Evolutionary conservation across 2,797 vertebrate species (phyloP), one percentile per base, ranked within the genome.

Genomic region (Diceros bicornis): DNA sequence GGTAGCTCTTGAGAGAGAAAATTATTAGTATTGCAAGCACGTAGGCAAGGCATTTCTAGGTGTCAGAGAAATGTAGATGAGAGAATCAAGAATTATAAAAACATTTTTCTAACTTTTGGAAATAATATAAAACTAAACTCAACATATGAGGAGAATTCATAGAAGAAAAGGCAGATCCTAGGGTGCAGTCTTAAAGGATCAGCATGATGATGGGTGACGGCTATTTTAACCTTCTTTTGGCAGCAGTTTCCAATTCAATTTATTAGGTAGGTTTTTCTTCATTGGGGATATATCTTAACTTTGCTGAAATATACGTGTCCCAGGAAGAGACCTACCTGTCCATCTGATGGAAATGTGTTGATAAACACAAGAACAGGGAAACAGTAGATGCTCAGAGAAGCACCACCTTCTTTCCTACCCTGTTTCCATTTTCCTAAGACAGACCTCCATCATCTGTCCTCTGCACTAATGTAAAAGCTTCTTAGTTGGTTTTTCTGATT

Each of bases 71-170:
- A 90, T 69, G 41, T 25, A 79, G 16, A 83, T n/a, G n/a, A 83
- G 64, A 85, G 78, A 90, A 55, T 37, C 12, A 41, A 71, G 59
- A 91, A 47, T 66, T 20, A 87, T 29, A 29, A 88, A 84, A 94
- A 75, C 64, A n/a, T 71, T 94, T 72, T 69, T 72, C 23, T 55
- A 96, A 97, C 61, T 72, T 86, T 85, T 89, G 69, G 52, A 82
- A 90, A 69, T 85, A 89, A 47, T 64, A 11, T 32, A 82, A 86
- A 88, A 66, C 12, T 69, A 32, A 89, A 66, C 13, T 66, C 57
- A 68, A n/a, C 66, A n/a, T 89, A 57, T 72, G 20, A 13, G 37
- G 21, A 59, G 14, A 32, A 44, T 57, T 84, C 91, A 72, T 32
- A 87, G 64, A 81, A 74, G 83, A 78, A 94, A 71, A 92, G 61